Evolutionary conservation across 2,113 vertebrate species (phyloP), one percentile per base, ranked within the genome.

Genomic region (Nyctereutes procyonoides): DNA sequence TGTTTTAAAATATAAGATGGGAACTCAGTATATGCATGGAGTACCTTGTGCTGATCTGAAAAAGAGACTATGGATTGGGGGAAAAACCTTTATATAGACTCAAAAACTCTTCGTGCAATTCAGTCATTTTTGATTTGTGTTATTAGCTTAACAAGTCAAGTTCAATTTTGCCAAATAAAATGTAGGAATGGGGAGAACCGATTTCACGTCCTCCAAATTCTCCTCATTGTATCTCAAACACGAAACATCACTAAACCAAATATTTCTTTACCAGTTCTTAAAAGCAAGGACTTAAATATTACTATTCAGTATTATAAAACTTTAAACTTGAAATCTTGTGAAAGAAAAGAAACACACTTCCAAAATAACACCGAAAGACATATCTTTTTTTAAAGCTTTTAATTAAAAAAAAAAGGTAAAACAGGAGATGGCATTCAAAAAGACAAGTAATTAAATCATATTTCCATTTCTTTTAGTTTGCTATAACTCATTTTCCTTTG

Each of bases 361-460:
- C 76, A 88, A 94, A 97, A 96, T 86, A 94, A 96, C 53, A 88
- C 30, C 63, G 80, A 80, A 92, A 77, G 62, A 69, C 51, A 93
- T 7, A 9, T 87, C 32, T 86, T 95, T 55, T 88, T 85, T 43
- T 17, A 96, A 97, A 95, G 48, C 53, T 96, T 98, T 97, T 97
- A 93, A 95, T 93, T 56, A 22, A 82, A 92, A 82, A 83, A 55
- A 67, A 76, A 51, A 93, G 55, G 17, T 89, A 60, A 92, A 88
- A 93, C 19, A 85, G 51, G 55, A 93, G 10, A 48, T 65, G 56
- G 43, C 63, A 76, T 90, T 97, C 96, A 53, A 93, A 98, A 95
- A 95, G 43, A 95, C 43, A 74, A 55, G 8, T 62, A 81, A 93
- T 85, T 85, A 88, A 77, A 86, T 71, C 71, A 79, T 69, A 77